Percentiles rank a stretch among this genome's conserved stretches.
Conservation (phyloP, 2,797 vertebrate genomes). For the Vespertilio murinus region DNA sequence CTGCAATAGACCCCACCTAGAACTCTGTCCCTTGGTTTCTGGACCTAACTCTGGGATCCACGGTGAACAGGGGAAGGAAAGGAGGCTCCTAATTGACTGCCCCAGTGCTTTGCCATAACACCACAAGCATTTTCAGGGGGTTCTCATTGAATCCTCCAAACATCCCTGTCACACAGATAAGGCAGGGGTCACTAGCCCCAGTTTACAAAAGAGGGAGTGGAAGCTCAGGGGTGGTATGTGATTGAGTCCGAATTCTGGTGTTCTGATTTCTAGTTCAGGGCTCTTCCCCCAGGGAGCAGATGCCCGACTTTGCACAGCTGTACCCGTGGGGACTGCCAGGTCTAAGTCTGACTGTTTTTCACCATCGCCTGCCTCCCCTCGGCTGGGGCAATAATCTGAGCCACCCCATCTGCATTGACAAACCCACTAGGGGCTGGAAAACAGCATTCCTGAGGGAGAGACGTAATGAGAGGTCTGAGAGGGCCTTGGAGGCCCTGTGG, state of each 20-base stretch:
- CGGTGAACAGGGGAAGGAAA: background rate
- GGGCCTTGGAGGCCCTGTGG: background rate
- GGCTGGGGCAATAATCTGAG: background rate
- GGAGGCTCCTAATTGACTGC: background rate
- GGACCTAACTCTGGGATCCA: background rate
- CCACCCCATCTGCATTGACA: background rate
- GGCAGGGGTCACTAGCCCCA: background rate
- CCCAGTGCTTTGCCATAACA: background rate
- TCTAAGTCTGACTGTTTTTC: background rate
- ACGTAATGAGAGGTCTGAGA: background rate
- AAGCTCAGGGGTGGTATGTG: background rate
- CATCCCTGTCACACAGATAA: background rate
- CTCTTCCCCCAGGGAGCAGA: background rate
- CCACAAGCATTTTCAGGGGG: background rate
- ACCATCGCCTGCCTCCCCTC: background rate
- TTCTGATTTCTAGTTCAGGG: background rate
- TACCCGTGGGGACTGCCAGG: background rate
- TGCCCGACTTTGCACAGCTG: background rate
- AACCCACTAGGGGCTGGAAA: background rate
- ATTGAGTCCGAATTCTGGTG: background rate
- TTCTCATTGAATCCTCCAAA: background rate
- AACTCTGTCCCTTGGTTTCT: background rate
- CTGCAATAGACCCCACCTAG: background rate
- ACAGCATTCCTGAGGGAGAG: background rate
- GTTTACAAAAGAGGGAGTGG: background rate